Conservation (phyloP, 2,113 vertebrate genomes). For the Limanda limanda region DNA sequence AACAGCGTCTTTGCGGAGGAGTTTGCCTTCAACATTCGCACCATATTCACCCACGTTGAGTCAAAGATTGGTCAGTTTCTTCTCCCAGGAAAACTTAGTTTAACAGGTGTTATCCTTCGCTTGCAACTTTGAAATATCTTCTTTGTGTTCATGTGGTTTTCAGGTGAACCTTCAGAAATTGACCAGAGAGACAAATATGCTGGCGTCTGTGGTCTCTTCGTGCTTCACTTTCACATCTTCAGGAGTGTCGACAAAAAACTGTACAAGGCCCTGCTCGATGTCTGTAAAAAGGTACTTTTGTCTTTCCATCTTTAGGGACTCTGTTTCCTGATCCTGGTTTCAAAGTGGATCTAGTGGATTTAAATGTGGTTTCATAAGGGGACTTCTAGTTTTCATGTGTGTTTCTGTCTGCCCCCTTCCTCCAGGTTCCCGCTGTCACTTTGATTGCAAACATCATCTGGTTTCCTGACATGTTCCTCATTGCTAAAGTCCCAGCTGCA, state of each 20-base stretch:
- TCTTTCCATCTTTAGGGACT: no score
- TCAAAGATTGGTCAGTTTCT: conserved; percentile 89
- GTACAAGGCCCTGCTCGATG: conserved; percentile 92
- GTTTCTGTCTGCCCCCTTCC: neutral
- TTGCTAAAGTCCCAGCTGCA: conserved; percentile 90
- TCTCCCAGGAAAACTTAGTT: neutral
- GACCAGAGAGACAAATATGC: conserved; percentile 97
- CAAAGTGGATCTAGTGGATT: no score
- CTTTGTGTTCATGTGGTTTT: conserved; percentile 10
- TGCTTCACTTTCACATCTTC: conserved; percentile 97
- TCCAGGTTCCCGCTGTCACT: conserved; percentile 95
- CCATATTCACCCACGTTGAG: conserved; percentile 92
- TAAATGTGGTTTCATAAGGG: no score
- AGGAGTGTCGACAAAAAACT: conserved; percentile 95
- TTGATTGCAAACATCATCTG: conserved; percentile 96
- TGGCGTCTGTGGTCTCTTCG: conserved; percentile 92
- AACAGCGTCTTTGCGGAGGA: conserved; percentile 96
- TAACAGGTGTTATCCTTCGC: neutral
- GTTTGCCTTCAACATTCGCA: conserved; percentile 91
- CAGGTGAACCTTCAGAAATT: conserved; percentile 97
- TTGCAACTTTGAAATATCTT: neutral
- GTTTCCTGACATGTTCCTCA: conserved; percentile 95
- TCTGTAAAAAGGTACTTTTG: conserved; percentile 93
- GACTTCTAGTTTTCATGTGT: neutral
- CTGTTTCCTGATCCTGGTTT: no score